Evolutionary conservation across 2,888 invertebrate species (phyloP).

Genomic region (Girardia tigrina): DNA sequence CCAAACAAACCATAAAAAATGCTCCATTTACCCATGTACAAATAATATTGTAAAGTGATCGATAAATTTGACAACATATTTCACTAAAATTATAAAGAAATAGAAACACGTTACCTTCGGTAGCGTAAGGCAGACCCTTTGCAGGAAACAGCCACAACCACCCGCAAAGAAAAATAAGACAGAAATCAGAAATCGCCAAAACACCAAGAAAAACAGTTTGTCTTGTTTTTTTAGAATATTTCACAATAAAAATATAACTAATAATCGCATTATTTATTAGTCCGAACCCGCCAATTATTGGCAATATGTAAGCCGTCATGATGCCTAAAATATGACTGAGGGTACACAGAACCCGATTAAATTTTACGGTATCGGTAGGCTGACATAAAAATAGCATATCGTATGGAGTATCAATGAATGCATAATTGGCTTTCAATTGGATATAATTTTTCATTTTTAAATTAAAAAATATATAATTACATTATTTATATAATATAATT

Average conservation of each 20-base stretch:
- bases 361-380: neutral
- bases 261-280: neutral
- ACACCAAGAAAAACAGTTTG: neutral
- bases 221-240: neutral
- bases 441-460: too few relatives aligned
- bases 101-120: neutral
- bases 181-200: conserved; percentile 3
- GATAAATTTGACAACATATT: conserved; percentile 6
- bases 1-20: neutral
- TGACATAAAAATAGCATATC: neutral
- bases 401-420: conserved; percentile 2
- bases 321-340: neutral
- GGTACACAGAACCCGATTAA: too few relatives aligned
- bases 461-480: too few relatives aligned
- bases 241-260: neutral
- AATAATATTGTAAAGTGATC: neutral
- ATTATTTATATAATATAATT: too few relatives aligned
- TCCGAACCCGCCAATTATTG: neutral
- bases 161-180: neutral
- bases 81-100: neutral
- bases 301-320: neutral
- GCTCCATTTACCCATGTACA: neutral
- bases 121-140: conserved; percentile 13
- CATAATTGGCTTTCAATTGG: neutral
- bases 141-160: conserved; percentile 25